Conservation (phyloP, 2,888 invertebrate genomes). For the Bhutanitis thaidina region DNA sequence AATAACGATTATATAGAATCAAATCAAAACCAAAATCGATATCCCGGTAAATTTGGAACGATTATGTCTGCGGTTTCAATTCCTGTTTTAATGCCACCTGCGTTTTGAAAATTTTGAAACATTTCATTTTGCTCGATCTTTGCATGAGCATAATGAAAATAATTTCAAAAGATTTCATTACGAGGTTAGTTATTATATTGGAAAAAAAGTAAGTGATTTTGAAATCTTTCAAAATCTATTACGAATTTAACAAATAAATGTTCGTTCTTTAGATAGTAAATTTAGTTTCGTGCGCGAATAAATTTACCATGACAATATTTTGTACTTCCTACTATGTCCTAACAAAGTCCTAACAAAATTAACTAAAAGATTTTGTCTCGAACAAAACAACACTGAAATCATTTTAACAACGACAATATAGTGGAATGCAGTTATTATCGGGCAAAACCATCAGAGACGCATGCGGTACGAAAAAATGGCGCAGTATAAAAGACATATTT, state of each 20-base stretch:
- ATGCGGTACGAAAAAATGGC: constrained; percentile 12
- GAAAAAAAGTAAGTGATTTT: too few relatives aligned
- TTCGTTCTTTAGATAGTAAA: too few relatives aligned
- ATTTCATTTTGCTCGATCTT: neutral
- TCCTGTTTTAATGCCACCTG: constrained; percentile 40
- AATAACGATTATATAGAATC: constrained; percentile 41
- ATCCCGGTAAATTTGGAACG: constrained; percentile 49
- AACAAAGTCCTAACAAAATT: too few relatives aligned
- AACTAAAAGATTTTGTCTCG: constrained; percentile 20
- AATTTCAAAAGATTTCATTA: too few relatives aligned
- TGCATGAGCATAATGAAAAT: too few relatives aligned
- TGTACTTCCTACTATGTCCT: too few relatives aligned
- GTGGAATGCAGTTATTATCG: constrained; percentile 29
- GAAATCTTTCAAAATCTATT: too few relatives aligned
- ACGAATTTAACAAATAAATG: too few relatives aligned
- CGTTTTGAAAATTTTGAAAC: neutral
- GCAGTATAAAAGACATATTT: constrained; percentile 14
- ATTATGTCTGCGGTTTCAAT: constrained; percentile 54
- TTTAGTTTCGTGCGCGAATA: too few relatives aligned
- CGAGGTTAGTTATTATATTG: too few relatives aligned
- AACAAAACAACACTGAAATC: constrained; percentile 24
- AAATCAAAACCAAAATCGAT: constrained; percentile 49
- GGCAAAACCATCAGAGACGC: constrained; percentile 8
- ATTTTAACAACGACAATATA: constrained; percentile 24
- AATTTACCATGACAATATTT: too few relatives aligned